These are phyloP conservation scores for Drosophila borborema DNA, from an alignment of 2,888 invertebrate genomes.

Conservation along the genomic window DNA sequence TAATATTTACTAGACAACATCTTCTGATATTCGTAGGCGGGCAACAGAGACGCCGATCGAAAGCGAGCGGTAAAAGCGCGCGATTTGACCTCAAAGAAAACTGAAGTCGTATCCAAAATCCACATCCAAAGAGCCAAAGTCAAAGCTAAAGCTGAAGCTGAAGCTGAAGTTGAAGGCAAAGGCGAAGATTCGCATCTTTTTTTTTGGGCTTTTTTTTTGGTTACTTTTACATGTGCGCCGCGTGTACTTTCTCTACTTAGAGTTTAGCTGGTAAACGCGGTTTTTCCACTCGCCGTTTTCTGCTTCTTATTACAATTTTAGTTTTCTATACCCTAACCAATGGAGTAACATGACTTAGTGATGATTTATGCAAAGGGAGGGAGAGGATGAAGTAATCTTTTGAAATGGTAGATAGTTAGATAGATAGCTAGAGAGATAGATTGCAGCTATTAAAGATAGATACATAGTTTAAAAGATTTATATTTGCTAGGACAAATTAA, in stretches of 20 bases:
- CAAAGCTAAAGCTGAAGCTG: slow-evolving; percentile 11
- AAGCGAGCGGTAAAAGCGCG: slow-evolving; percentile 76
- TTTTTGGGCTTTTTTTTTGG: slow-evolving; percentile 37
- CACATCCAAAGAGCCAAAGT: slow-evolving; percentile 42
- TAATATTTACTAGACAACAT: slow-evolving; percentile 68
- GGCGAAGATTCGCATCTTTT: slow-evolving; percentile 78
- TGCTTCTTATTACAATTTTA: slow-evolving; percentile 22
- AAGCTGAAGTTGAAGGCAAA: slow-evolving; percentile 40
- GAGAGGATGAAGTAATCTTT: background rate
- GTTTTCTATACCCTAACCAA: slow-evolving; percentile 37
- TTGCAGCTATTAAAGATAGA: no score
- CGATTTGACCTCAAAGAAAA: slow-evolving; percentile 74
- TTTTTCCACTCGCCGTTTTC: slow-evolving; percentile 46
- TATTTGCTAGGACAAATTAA: no score
- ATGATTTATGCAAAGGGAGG: background rate
- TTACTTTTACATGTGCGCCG: slow-evolving; percentile 75
- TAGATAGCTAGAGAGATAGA: background rate
- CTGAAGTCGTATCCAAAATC: slow-evolving; percentile 67
- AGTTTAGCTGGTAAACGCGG: slow-evolving; percentile 69
- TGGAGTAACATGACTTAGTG: slow-evolving; percentile 8
- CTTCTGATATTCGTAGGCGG: slow-evolving; percentile 50
- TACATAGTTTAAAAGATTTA: no score
- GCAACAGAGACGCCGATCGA: slow-evolving; percentile 27
- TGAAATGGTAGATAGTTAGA: background rate
- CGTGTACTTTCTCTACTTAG: slow-evolving; percentile 79